Base-by-base conservation (phyloP, 2,888 invertebrate genomes). In the Romanomermis culicivorax region DNA sequence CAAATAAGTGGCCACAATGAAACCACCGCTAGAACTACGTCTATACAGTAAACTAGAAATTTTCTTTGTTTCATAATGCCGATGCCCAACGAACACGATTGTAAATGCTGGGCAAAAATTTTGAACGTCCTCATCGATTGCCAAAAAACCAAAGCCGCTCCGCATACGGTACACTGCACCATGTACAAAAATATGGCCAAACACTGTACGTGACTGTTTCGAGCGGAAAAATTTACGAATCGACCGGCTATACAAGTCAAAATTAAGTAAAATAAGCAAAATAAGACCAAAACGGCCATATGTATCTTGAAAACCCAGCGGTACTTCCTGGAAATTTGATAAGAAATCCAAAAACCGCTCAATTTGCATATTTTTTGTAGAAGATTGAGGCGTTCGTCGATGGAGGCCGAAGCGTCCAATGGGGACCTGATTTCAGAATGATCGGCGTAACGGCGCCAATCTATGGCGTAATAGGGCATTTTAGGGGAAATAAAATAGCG, bases 381-480 rank as follows among this genome's bases (percentile, higher is more conserved):
- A 25, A 4, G 20, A 4, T 7, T 11, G 11, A 49, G 11, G 4
- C 7, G 4, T 4, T 27, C 50, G 4, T 49, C 11, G 27, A 49
- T 27, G 26, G 20, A 7, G 29, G 4, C 11, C 4, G 11, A 4
- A 29, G 50, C 50, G 20, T 49, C 50, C 14, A 27, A 4, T 14
- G 50, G 27, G 3, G 27, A 7, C 20, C 50, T 25, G 14, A 29
- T 23, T 7, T 49, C 50, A 29, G 20, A 25, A 23, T 49, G 50
- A 27, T 49, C 23, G 11, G 29, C 50, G 20, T 49, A 49, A 27
- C 50, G 50, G 7, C 27, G 7, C 50, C 50, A 49, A 49, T 49
- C 50, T 25, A 49, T 49, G 27, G 50, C 29, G 29, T 49, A 49
- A 23, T 27, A 49, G 11, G 50, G 50, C 50, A 49, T 49, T 11